Evolutionary conservation across 2,888 invertebrate genomes (phyloP).

Genomic region (Mamestra brassicae): DNA sequence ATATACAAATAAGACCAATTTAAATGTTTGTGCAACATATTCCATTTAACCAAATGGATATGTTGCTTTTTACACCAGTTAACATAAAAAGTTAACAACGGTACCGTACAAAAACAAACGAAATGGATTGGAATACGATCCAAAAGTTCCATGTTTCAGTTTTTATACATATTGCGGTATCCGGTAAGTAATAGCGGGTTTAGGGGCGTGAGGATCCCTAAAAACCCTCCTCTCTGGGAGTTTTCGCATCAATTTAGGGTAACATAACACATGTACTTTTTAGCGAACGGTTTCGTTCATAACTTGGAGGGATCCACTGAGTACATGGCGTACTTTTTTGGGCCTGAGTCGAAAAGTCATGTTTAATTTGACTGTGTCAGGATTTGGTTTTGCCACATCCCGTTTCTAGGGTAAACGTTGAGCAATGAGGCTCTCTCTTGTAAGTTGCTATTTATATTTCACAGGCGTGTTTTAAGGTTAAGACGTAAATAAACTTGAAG

Average conservation of each 20-base stretch:
- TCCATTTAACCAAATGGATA: neutral
- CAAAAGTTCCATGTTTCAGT: slow-evolving; percentile 39
- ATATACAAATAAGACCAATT: neutral
- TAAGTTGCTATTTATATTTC: neutral
- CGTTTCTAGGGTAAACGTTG: neutral
- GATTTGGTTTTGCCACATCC: neutral
- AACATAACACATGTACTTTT: slow-evolving; percentile 58
- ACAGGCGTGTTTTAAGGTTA: neutral
- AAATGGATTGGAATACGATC: slow-evolving; percentile 44
- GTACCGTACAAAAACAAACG: slow-evolving; percentile 27
- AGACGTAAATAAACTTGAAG: no score
- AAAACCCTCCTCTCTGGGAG: slow-evolving; percentile 45
- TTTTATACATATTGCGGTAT: slow-evolving; percentile 61
- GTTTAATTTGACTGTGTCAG: neutral
- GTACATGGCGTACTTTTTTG: slow-evolving; percentile 21
- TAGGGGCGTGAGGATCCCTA: slow-evolving; percentile 35
- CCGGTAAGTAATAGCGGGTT: slow-evolving; percentile 50
- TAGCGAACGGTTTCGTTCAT: slow-evolving; percentile 44
- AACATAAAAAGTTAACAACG: slow-evolving; percentile 32
- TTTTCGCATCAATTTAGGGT: slow-evolving; percentile 54
- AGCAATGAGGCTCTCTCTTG: neutral
- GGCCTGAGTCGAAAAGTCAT: neutral
- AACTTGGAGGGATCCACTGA: slow-evolving; percentile 42
- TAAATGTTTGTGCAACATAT: neutral
- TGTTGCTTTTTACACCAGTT: neutral